These are phyloP conservation scores for Drosophila insularis DNA, from an alignment of 1,140 invertebrate species.

Conservation along the genomic window DNA sequence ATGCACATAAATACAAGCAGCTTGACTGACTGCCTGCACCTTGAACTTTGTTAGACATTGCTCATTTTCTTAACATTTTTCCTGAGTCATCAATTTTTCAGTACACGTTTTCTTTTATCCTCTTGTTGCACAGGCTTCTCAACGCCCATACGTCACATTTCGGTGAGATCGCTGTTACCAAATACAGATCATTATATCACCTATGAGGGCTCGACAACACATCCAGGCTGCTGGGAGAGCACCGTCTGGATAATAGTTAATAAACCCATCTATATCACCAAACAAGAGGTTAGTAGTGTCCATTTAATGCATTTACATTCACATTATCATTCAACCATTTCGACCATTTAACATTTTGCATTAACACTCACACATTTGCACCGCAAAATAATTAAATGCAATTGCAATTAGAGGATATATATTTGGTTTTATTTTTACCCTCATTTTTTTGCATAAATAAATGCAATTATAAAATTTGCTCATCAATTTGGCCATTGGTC, in stretches of 20 bases:
- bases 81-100: conserved; percentile 4
- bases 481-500: conserved; percentile 63
- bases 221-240: conserved; percentile 96
- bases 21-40: conserved; percentile 34
- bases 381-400: conserved; percentile 73
- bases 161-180: conserved; percentile 91
- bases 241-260: conserved; percentile 97
- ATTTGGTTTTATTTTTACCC: not conserved
- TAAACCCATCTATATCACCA: conserved; percentile 97
- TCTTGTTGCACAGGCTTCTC: conserved; percentile 86
- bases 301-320: not conserved
- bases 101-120: not conserved
- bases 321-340: not conserved
- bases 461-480: conserved; percentile 79
- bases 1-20: conserved; percentile 52
- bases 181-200: conserved; percentile 96
- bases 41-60: conserved; percentile 57
- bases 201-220: conserved; percentile 98
- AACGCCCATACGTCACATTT: conserved; percentile 91
- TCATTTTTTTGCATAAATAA: conserved; percentile 43
- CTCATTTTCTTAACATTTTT: conserved; percentile 19
- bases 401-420: conserved; percentile 62
- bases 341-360: not conserved
- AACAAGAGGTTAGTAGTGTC: conserved; percentile 88
- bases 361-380: conserved; percentile 34